A percentile compares a stretch with the other conserved stretches of the same genome.
Evolutionary conservation across 2,113 vertebrate species (phyloP).

Genomic region (Epinephelus lanceolatus): DNA sequence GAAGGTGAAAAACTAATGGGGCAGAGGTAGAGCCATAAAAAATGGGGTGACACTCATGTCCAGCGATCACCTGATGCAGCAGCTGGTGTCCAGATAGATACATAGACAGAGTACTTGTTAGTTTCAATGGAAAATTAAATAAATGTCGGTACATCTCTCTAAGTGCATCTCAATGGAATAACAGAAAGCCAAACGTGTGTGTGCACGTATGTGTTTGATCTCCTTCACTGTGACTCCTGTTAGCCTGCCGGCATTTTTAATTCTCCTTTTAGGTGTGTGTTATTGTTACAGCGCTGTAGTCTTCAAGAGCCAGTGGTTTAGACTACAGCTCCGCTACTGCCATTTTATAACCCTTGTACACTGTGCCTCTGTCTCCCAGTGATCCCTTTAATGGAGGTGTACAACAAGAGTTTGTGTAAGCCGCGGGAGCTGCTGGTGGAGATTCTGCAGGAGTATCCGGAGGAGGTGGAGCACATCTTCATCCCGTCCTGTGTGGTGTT

Average conservation of each 20-base stretch:
- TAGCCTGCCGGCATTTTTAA: slow-evolving; percentile 6
- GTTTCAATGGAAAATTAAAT: slow-evolving; percentile 5
- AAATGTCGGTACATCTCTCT: background rate
- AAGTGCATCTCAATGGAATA: background rate
- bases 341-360: slow-evolving; percentile 36
- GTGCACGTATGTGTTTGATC: slow-evolving; percentile 4
- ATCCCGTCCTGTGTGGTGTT: slow-evolving; percentile 97
- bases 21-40: slow-evolving; percentile 24
- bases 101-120: slow-evolving; percentile 8
- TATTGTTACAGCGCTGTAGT: slow-evolving; percentile 18
- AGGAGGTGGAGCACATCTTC: slow-evolving; percentile 97
- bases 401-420: slow-evolving; percentile 92
- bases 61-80: background rate
- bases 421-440: slow-evolving; percentile 96
- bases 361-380: slow-evolving; percentile 79
- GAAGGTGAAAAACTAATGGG: slow-evolving; percentile 25
- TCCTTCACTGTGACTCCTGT: background rate
- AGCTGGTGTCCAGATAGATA: background rate
- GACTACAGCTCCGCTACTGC: slow-evolving; percentile 25
- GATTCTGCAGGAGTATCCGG: slow-evolving; percentile 96
- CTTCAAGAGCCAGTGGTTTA: slow-evolving; percentile 2
- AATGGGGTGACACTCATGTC: background rate
- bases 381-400: slow-evolving; percentile 95
- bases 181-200: slow-evolving; percentile 5
- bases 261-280: slow-evolving; percentile 31